Percentiles rank a stretch among this genome's conserved stretches.
These are phyloP conservation scores for Oncorhynchus mykiss DNA, from an alignment of 2,113 vertebrate species.

Conservation along the genomic window DNA sequence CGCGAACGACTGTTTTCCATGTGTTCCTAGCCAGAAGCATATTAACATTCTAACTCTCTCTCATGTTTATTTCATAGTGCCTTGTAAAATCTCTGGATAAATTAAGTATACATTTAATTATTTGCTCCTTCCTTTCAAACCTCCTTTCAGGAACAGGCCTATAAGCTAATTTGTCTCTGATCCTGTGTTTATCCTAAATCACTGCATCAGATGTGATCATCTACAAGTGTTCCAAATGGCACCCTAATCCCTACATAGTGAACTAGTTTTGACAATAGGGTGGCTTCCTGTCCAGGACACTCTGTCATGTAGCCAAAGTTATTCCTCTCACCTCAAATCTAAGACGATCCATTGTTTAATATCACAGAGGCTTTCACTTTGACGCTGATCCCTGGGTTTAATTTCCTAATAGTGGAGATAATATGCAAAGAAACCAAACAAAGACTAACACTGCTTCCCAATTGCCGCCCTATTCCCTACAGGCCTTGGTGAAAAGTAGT, in stretches of 20 bases:
- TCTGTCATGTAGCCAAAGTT: conserved; percentile 46
- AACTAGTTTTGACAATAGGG: too few species aligned
- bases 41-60: conserved; percentile 17
- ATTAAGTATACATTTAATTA: conserved; percentile 75
- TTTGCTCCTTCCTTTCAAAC: conserved; percentile 57
- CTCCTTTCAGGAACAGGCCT: conserved; percentile 63
- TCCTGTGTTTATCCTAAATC: conserved; percentile 53
- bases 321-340: too few species aligned
- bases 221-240: conserved; percentile 19
- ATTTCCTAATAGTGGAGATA: too few species aligned
- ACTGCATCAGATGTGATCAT: conserved; percentile 59
- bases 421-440: too few species aligned
- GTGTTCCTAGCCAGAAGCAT: conserved; percentile 15
- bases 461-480: too few species aligned
- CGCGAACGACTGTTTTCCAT: conserved; percentile 26
- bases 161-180: conserved; percentile 59
- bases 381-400: too few species aligned
- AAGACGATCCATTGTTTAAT: too few species aligned
- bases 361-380: too few species aligned
- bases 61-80: conserved; percentile 71
- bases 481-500: too few species aligned
- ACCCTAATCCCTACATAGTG: too few species aligned
- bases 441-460: too few species aligned
- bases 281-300: conserved; percentile 41
- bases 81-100: conserved; percentile 66